A percentile compares a stretch with the other conserved stretches of the same genome.
Conservation (phyloP, 2,113 vertebrate genomes). For the Oriolus oriolus region DNA sequence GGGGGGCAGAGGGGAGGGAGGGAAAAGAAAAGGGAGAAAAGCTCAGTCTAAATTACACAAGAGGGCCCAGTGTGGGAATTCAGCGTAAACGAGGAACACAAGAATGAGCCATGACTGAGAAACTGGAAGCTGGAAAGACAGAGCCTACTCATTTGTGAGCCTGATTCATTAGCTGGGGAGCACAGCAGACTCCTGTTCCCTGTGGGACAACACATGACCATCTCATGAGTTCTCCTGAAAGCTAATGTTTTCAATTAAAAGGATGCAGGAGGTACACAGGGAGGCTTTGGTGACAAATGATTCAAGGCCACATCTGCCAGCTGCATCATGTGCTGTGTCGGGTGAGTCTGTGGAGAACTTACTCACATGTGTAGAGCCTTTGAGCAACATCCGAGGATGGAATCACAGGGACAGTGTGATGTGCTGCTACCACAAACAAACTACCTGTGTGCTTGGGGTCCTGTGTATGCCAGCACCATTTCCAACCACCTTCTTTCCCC, state of each 20-base stretch:
- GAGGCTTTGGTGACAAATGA: background rate
- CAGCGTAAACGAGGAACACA: background rate
- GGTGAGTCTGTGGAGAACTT: background rate
- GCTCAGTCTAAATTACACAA: slow-evolving; percentile 34
- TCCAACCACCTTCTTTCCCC: background rate
- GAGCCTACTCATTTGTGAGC: background rate
- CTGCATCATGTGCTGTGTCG: background rate
- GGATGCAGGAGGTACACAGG: background rate
- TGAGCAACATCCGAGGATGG: background rate
- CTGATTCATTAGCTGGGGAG: background rate
- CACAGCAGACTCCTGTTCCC: background rate
- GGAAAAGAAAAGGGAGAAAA: slow-evolving; percentile 28
- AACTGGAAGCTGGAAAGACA: background rate
- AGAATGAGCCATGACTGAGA: background rate
- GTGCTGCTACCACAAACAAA: background rate
- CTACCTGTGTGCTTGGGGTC: background rate
- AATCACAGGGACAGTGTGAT: background rate
- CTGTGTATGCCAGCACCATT: background rate
- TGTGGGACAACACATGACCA: background rate
- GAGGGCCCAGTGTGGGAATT: slow-evolving; percentile 59
- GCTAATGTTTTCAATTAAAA: slow-evolving; percentile 15
- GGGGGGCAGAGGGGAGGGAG: background rate
- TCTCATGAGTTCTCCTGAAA: background rate
- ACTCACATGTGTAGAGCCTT: background rate
- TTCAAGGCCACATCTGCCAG: background rate